phyloP scores from a whole-genome alignment of 2,113 vertebrate genomes.

The Paratilapia polleni region DNA sequence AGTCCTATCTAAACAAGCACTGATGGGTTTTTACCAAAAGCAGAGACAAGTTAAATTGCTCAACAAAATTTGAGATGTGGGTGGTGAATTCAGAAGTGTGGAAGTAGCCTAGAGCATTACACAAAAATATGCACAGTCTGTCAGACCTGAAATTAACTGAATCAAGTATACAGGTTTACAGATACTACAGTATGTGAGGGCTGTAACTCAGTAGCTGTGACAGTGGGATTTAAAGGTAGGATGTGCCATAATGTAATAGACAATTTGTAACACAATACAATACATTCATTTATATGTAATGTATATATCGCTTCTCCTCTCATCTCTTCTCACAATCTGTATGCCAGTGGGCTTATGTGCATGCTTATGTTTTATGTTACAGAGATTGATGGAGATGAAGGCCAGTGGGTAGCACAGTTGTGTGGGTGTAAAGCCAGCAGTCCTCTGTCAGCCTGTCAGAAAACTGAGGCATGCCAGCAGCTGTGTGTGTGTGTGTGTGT shows the following conservation, averaged over 20 bases:
- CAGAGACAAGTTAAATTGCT: constrained; percentile 3
- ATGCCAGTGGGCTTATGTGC: constrained; percentile 32
- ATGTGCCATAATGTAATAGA: background rate
- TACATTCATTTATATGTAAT: background rate
- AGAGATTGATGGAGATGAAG: constrained; percentile 64
- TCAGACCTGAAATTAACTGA: background rate
- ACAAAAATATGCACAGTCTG: constrained; percentile 10
- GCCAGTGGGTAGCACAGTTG: constrained; percentile 49
- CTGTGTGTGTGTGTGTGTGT: constrained; percentile 41
- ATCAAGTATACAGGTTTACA: background rate
- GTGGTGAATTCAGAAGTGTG: constrained; percentile 7
- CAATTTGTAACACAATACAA: background rate
- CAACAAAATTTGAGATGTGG: constrained; percentile 9
- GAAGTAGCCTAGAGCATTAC: constrained; percentile 7
- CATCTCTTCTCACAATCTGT: background rate
- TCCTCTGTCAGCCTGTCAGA: constrained; percentile 74
- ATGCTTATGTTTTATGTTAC: constrained; percentile 60
- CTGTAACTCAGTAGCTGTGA: background rate
- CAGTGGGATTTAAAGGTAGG: background rate
- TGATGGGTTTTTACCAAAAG: constrained; percentile 8
- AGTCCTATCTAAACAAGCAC: background rate
- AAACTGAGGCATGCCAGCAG: constrained; percentile 66
- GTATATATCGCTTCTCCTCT: background rate
- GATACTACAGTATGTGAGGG: background rate
- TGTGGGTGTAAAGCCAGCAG: constrained; percentile 69